Evolutionary conservation across 2,113 vertebrate genomes (phyloP).

Genomic region (Nicator chloris): DNA sequence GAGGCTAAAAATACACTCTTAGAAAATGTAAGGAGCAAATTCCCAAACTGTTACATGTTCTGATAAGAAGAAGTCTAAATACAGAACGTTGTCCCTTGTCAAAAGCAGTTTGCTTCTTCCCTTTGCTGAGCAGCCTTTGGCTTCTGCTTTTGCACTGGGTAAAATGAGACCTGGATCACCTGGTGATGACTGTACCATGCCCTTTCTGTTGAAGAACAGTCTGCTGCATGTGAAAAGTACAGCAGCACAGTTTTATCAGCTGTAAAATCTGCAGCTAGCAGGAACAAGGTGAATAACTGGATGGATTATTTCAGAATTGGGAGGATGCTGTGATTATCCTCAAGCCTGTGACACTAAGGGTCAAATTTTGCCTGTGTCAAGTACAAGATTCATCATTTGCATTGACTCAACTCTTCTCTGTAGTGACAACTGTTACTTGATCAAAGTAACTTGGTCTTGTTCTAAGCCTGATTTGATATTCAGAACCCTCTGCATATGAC

Average conservation of each 20-base stretch:
- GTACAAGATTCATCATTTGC: not conserved
- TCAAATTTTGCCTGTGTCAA: not conserved
- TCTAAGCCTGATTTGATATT: not conserved
- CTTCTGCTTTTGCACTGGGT: not conserved
- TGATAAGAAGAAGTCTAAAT: not conserved
- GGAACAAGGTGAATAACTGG: not conserved
- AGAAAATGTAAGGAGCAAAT: not conserved
- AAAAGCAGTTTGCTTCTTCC: conserved; percentile 7
- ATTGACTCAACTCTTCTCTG: not conserved
- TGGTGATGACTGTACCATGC: not conserved
- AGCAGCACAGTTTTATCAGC: not conserved
- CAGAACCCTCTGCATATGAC: not conserved
- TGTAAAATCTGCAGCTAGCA: not conserved
- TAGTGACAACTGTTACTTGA: not conserved
- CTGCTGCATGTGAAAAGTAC: not conserved
- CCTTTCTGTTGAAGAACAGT: not conserved
- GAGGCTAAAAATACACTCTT: not conserved
- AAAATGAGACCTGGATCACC: not conserved
- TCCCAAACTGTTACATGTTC: not conserved
- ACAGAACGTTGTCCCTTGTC: not conserved
- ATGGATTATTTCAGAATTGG: not conserved
- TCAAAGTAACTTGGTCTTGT: not conserved
- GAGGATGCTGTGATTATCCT: not conserved
- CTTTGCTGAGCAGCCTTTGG: not conserved
- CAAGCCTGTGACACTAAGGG: not conserved